phyloP scores from a whole-genome alignment of 1,140 invertebrate species.

The Monochamus saltuarius region DNA sequence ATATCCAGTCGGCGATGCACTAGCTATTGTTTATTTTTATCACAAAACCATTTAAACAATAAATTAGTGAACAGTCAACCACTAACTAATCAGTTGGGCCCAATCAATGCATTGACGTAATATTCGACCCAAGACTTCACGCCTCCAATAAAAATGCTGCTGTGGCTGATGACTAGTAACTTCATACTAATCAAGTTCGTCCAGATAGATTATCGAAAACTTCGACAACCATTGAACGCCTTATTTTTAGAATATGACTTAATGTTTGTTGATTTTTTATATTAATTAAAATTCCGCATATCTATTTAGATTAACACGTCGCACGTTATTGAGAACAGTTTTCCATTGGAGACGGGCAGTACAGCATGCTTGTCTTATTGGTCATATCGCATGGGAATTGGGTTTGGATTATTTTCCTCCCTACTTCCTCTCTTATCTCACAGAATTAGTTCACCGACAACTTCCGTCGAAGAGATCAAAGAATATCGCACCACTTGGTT shows the following conservation, averaged over 20 bases:
- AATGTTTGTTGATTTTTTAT: slow-evolving; percentile 24
- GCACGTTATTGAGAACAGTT: neutral
- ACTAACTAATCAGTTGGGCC: neutral
- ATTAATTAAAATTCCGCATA: slow-evolving; percentile 3
- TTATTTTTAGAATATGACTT: slow-evolving; percentile 36
- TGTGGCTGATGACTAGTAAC: slow-evolving; percentile 1
- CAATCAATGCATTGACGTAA: slow-evolving; percentile 30
- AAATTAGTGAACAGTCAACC: neutral
- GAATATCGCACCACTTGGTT: too few species aligned
- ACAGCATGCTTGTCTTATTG: neutral
- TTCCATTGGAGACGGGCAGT: neutral
- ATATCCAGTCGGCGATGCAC: slow-evolving; percentile 19
- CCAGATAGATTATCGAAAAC: neutral
- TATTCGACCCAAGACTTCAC: slow-evolving; percentile 18
- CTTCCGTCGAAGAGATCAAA: too few species aligned
- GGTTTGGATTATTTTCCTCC: too few species aligned
- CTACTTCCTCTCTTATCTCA: too few species aligned
- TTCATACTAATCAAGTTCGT: slow-evolving; percentile 13
- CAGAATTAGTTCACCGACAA: too few species aligned
- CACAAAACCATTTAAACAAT: slow-evolving; percentile 21
- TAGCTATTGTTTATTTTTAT: neutral
- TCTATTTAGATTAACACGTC: too few species aligned
- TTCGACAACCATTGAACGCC: slow-evolving; percentile 11
- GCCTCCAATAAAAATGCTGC: slow-evolving; percentile 1
- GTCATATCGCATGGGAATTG: too few species aligned